Percentiles rank a stretch among this genome's conserved stretches.
phyloP scores from a whole-genome alignment of 2,888 invertebrate genomes.

The Lamellibrachia columna region DNA sequence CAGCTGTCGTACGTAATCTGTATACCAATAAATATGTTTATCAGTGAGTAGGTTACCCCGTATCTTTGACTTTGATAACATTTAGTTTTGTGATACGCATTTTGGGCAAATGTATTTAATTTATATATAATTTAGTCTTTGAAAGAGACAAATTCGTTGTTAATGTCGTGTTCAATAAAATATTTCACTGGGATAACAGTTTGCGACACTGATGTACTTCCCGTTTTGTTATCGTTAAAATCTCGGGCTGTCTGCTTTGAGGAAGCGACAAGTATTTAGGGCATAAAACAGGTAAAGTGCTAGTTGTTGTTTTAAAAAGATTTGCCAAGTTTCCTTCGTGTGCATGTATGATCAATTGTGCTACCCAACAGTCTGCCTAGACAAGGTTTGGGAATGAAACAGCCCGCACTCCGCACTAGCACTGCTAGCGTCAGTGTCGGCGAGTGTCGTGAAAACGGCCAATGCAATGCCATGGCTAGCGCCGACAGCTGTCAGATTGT shows the following conservation, averaged over 20 bases:
- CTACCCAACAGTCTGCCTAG: background rate
- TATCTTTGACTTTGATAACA: background rate
- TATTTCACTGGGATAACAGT: background rate
- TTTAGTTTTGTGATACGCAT: background rate
- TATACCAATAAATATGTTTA: background rate
- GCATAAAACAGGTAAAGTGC: background rate
- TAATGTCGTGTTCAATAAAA: background rate
- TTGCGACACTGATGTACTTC: background rate
- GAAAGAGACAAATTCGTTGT: background rate
- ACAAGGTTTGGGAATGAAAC: background rate
- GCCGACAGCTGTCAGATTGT: background rate
- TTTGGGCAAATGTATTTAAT: background rate
- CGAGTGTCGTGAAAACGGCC: background rate
- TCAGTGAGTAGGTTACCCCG: background rate
- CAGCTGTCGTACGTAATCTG: background rate
- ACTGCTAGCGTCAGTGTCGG: background rate
- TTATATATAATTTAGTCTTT: background rate
- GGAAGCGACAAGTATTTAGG: background rate
- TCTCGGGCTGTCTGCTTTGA: conserved; percentile 16
- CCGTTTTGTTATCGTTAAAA: conserved; percentile 7
- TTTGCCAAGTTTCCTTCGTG: background rate
- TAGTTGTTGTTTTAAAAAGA: background rate
- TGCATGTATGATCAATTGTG: background rate
- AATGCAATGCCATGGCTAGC: background rate
- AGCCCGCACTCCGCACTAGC: background rate